phyloP scores from a whole-genome alignment of 2,888 invertebrate species.

The Spisula subtruncata region DNA sequence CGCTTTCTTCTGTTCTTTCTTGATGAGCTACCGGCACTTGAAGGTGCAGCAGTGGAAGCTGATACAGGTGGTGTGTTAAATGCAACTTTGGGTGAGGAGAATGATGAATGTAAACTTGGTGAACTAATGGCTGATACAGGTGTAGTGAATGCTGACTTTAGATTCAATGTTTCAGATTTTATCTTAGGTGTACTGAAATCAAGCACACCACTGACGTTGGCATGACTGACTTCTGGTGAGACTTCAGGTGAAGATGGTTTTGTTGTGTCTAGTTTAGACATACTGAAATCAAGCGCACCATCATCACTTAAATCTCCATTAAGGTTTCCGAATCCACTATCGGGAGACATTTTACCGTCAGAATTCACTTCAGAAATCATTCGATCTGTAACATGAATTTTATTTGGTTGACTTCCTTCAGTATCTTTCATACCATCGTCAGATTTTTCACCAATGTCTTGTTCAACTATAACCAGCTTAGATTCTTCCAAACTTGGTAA shows the following conservation, averaged over 20 bases:
- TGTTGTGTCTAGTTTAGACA: not conserved
- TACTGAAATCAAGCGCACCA: slow-evolving; percentile 13
- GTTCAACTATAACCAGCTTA: not conserved
- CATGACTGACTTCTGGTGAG: not conserved
- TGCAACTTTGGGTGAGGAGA: not conserved
- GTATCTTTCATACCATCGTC: not conserved
- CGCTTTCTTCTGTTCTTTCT: slow-evolving; percentile 51
- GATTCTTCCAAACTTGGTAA: slow-evolving; percentile 20
- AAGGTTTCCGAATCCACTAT: slow-evolving; percentile 13
- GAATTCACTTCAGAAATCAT: not conserved
- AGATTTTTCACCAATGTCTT: not conserved
- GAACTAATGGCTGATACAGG: not conserved
- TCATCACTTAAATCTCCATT: slow-evolving; percentile 23
- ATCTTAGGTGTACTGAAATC: not conserved
- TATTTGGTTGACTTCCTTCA: slow-evolving; percentile 28
- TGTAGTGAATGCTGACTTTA: not conserved
- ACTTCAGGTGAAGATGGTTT: slow-evolving; percentile 9
- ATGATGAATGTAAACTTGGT: not conserved
- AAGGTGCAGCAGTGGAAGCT: not conserved
- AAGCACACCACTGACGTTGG: not conserved
- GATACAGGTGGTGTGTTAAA: slow-evolving; percentile 2
- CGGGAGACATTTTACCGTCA: slow-evolving; percentile 21
- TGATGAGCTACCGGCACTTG: slow-evolving; percentile 11
- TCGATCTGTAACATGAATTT: slow-evolving; percentile 22
- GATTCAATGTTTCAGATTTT: not conserved